These are phyloP conservation scores for Rhinolophus ferrumequinum DNA, from an alignment of 2,113 vertebrate genomes.

Conservation along the genomic window DNA sequence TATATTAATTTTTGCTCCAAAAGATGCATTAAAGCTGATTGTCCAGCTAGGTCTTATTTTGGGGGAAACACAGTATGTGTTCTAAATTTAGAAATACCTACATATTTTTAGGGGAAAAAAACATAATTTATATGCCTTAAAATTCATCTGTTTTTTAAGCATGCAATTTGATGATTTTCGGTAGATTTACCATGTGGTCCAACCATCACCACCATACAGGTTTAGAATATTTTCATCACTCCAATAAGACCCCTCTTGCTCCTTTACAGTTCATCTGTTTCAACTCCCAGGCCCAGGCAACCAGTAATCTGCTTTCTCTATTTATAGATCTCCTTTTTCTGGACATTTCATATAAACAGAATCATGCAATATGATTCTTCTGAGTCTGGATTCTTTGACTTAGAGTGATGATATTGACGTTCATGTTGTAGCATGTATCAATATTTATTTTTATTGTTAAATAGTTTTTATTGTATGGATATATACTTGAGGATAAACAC, in stretches of 20 bases:
- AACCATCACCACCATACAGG: neutral
- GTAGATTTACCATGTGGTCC: neutral
- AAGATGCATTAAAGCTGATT: too few relatives aligned
- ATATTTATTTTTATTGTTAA: neutral
- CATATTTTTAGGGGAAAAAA: neutral
- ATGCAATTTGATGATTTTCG: neutral
- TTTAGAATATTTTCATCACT: neutral
- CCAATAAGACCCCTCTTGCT: neutral
- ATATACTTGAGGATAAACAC: neutral
- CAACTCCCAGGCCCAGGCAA: neutral
- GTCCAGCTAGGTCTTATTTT: too few relatives aligned
- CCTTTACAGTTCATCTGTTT: neutral
- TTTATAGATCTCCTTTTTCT: constrained; percentile 8
- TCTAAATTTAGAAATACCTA: neutral
- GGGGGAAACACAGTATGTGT: too few relatives aligned
- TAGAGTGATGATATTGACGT: neutral
- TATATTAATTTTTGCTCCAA: too few relatives aligned
- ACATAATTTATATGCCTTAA: neutral
- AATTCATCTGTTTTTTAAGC: neutral
- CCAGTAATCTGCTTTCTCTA: constrained; percentile 10
- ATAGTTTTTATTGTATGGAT: neutral
- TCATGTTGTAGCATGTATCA: neutral
- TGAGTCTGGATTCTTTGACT: constrained; percentile 3
- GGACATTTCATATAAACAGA: constrained; percentile 7
- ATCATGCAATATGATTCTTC: neutral